Conservation (phyloP, 2,797 vertebrate species). For the Scolopax rusticola region DNA sequence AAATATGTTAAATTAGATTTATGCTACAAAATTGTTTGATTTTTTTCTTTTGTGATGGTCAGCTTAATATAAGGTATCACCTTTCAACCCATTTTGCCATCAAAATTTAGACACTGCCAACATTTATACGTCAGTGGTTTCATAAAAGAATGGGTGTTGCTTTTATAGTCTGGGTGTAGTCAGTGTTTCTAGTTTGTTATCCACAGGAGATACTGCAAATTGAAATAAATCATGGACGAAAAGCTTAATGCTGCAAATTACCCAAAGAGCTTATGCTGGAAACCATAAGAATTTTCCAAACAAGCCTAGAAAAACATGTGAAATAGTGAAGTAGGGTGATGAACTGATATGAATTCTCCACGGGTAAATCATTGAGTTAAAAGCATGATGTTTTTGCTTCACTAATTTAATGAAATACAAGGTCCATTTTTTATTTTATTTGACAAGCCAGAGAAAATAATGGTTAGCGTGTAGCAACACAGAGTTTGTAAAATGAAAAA, state of each 20-base stretch:
- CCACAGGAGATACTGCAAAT: not conserved
- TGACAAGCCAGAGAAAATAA: not conserved
- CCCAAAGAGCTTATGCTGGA: not conserved
- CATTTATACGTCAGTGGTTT: not conserved
- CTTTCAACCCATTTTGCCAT: not conserved
- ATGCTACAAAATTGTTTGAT: not conserved
- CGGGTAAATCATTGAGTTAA: not conserved
- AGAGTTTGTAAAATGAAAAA: not conserved
- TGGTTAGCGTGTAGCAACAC: not conserved
- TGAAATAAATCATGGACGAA: not conserved
- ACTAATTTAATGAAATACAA: not conserved
- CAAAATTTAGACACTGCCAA: not conserved
- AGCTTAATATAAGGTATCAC: not conserved
- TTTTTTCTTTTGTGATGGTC: not conserved
- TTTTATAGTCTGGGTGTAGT: not conserved
- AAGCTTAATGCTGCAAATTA: not conserved
- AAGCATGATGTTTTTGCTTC: not conserved
- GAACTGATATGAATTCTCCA: not conserved
- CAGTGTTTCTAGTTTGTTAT: not conserved
- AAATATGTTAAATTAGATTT: not conserved
- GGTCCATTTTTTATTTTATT: not conserved
- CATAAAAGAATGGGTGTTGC: not conserved
- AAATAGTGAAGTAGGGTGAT: not conserved
- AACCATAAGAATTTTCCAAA: not conserved
- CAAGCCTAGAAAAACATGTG: not conserved